Evolutionary conservation across 2,113 vertebrate species (phyloP).

Genomic region (Caloenas nicobarica): DNA sequence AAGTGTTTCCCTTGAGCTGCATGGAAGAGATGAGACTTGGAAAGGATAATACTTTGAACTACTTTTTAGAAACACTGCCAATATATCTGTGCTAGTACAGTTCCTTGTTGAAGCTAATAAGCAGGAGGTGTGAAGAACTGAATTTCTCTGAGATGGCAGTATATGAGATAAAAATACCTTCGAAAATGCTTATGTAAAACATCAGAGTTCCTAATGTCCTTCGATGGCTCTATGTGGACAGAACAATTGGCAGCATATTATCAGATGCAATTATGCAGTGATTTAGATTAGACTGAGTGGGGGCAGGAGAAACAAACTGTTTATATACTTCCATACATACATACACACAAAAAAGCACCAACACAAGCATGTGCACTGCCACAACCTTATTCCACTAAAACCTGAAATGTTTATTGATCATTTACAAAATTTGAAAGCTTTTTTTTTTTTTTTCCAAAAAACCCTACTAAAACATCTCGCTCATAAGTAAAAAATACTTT

Average conservation of each 20-base stretch:
- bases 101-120: neutral
- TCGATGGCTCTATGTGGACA: neutral
- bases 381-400: neutral
- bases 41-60: neutral
- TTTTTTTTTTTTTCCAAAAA: neutral
- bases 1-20: neutral
- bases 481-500: neutral
- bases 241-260: neutral
- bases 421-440: neutral
- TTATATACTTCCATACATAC: neutral
- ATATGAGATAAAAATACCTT: neutral
- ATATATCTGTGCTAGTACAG: neutral
- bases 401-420: neutral
- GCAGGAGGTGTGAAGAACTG: neutral
- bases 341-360: neutral
- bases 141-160: constrained; percentile 6
- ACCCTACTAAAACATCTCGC: neutral
- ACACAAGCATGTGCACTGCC: neutral
- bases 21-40: neutral
- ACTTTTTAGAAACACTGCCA: neutral
- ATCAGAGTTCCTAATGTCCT: neutral
- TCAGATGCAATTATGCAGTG: neutral
- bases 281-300: neutral
- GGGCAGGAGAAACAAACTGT: neutral
- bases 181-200: constrained; percentile 1